Evolutionary conservation across 2,797 vertebrate genomes (phyloP).

Genomic region (Molothrus aeneus): DNA sequence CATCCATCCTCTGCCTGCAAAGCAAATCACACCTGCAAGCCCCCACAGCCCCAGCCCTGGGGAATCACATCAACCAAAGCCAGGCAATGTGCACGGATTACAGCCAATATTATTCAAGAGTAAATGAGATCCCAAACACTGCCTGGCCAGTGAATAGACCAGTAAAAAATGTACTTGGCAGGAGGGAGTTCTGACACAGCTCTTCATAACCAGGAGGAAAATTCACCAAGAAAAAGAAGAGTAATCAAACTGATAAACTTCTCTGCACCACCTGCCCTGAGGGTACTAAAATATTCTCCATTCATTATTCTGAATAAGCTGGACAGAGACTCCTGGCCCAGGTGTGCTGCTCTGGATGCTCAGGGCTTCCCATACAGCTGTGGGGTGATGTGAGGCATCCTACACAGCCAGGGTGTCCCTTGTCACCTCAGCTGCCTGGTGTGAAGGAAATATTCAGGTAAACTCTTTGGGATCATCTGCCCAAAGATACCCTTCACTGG

Average conservation of each 20-base stretch:
- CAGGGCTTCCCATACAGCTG: not conserved
- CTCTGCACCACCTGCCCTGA: not conserved
- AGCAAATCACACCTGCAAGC: conserved; percentile 23
- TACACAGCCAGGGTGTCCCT: not conserved
- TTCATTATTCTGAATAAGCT: not conserved
- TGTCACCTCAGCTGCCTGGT: not conserved
- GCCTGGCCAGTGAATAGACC: not conserved
- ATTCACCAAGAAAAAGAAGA: not conserved
- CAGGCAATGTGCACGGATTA: not conserved
- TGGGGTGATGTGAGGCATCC: not conserved
- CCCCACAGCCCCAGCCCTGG: not conserved
- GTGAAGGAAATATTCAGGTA: not conserved
- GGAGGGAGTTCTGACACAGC: not conserved
- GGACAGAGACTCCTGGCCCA: not conserved
- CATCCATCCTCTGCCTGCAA: not conserved
- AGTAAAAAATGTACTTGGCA: not conserved
- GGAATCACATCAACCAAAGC: not conserved
- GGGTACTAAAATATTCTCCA: not conserved
- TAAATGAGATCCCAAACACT: not conserved
- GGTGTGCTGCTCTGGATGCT: not conserved
- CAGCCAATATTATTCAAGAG: not conserved
- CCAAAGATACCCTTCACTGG: not conserved
- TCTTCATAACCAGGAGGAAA: conserved; percentile 17
- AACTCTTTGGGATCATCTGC: not conserved
- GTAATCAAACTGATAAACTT: not conserved